Conservation (phyloP, 2,797 vertebrate species). For the Gallinago nigripennis region DNA sequence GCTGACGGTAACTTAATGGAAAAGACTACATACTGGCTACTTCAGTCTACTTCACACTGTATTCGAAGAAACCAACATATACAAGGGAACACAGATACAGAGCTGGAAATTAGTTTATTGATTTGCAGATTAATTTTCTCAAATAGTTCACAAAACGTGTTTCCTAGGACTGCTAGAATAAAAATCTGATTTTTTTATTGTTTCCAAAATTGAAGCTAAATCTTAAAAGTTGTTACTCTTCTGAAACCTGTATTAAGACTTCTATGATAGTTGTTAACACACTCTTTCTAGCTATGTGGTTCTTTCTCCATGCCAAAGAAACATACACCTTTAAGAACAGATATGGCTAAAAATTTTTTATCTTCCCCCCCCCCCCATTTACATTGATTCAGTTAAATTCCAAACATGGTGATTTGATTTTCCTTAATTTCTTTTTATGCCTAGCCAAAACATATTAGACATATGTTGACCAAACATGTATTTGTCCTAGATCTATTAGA, state of each 20-base stretch:
- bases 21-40: not conserved
- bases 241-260: not conserved
- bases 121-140: not conserved
- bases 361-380: not conserved
- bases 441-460: not conserved
- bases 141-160: not conserved
- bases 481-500: not conserved
- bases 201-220: not conserved
- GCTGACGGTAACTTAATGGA: not conserved
- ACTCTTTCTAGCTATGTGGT: not conserved
- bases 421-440: rapidly evolving
- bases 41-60: rapidly evolving
- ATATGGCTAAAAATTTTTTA: not conserved
- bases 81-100: not conserved
- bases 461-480: rapidly evolving
- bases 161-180: not conserved
- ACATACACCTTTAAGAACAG: rapidly evolving
- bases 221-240: not conserved
- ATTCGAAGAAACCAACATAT: not conserved
- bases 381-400: not conserved
- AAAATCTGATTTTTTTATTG: not conserved
- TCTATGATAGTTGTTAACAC: not conserved
- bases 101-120: not conserved
- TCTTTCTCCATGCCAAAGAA: not conserved
- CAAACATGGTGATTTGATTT: not conserved